phyloP scores from a whole-genome alignment of 2,797 vertebrate species.

The Chloroceryle inda region DNA sequence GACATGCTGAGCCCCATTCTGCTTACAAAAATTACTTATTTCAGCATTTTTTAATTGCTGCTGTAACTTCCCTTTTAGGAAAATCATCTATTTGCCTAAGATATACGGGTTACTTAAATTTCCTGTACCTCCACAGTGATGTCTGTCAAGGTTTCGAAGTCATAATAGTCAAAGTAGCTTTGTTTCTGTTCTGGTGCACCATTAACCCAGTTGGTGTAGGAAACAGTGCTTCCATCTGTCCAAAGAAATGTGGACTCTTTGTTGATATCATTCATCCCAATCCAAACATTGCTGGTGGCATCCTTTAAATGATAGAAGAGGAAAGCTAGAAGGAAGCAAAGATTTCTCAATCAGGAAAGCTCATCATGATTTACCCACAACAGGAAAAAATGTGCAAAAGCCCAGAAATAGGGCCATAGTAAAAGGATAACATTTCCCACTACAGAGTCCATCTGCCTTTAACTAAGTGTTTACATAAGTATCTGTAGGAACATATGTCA shows the following conservation, averaged over 20 bases:
- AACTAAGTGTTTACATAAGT: not conserved
- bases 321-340: conserved; percentile 83
- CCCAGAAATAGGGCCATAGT: not conserved
- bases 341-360: not conserved
- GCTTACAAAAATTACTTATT: not conserved
- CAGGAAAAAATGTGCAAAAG: not conserved
- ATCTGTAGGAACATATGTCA: not conserved
- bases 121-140: conserved; percentile 32
- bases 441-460: not conserved
- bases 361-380: not conserved
- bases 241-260: conserved; percentile 89
- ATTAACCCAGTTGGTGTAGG: conserved; percentile 91
- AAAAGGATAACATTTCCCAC: not conserved
- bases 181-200: conserved; percentile 80
- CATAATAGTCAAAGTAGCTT: not conserved
- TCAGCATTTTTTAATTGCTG: not conserved
- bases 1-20: not conserved
- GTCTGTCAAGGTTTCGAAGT: not conserved
- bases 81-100: not conserved
- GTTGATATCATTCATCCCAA: conserved; percentile 92
- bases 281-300: conserved; percentile 83
- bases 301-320: conserved; percentile 83
- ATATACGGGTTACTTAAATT: not conserved
- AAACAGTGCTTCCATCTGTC: conserved; percentile 88
- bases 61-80: not conserved